Percentiles rank a stretch among this genome's conserved stretches.
Conservation (phyloP, 2,797 vertebrate genomes). For the Alectoris magna region DNA sequence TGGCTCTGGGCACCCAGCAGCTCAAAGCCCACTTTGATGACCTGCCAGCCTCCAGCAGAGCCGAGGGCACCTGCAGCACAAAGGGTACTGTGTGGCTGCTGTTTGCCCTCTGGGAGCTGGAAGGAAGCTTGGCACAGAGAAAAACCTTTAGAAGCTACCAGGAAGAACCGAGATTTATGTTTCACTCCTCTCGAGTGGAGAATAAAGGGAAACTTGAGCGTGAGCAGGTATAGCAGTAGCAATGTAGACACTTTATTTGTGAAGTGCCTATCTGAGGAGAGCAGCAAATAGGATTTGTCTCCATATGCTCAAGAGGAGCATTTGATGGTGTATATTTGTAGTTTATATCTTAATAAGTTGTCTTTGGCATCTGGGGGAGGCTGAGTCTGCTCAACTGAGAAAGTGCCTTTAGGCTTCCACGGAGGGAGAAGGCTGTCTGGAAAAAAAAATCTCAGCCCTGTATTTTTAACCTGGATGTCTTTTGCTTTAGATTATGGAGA, state of each 20-base stretch:
- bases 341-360: background rate
- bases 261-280: background rate
- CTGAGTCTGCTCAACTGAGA: background rate
- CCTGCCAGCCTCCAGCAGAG: background rate
- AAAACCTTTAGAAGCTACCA: background rate
- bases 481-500: background rate
- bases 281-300: background rate
- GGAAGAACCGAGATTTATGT: background rate
- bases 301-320: rapidly evolving
- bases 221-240: background rate
- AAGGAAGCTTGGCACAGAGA: constrained; percentile 40
- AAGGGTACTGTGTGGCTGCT: constrained; percentile 48
- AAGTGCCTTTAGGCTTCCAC: background rate
- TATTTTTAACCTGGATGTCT: background rate
- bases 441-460: background rate
- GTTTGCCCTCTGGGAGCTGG: background rate
- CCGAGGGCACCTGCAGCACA: background rate
- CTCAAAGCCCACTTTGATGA: constrained; percentile 3
- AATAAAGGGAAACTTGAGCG: constrained; percentile 21
- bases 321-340: background rate
- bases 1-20: rapidly evolving
- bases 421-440: background rate
- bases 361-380: background rate
- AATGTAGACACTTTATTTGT: background rate
- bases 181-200: background rate